Evolutionary conservation across 2,888 invertebrate genomes (phyloP), one percentile per base, ranked within the genome.

Genomic region (Lysandra bellargus): DNA sequence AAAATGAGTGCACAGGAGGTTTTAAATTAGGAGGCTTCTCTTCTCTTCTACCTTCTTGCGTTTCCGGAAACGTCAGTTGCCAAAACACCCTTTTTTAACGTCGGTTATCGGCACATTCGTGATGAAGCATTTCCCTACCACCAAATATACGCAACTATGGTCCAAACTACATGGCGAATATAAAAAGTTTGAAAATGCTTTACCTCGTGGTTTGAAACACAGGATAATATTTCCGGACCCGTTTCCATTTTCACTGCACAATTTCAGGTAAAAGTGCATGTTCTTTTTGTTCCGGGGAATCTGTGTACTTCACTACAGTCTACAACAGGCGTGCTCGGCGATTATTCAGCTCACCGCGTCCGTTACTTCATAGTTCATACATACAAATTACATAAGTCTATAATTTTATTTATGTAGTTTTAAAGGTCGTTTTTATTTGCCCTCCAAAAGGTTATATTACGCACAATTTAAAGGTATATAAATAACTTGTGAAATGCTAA

Each of bases 381-480:
- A 33, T 69, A 33, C 33, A 69, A 69, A 33, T 69, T 33, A 69
- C 64, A 69, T 4, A 17, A 1, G 33, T 33, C 33, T 33, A 33
- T 33, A 30, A 69, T 33, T 69, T 33, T 69, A 69, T 33, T 14
- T 33, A 33, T 33, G 14, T 69, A 33, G 64, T 33, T 33, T 14
- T 69, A 69, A 69, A 69, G 69, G 69, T 69, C 69, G 69, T 69
- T 33, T 69, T 14, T 33, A 69, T 33, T 33, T 33, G 69, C 30
- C 69, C 12, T 69, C 33, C 14, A 1, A 69, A 69, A 69, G 33
- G 69, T 69, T 69, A 33, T 14, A 33, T 69, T 69, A 69, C 69
- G 69, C 33, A 69, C 33, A 69, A 69, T 69, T 69, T 69, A 5
- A 69, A 5, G 14, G 14, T 14, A 69, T 12, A 69, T 33, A 33